Evolutionary conservation across 1,140 invertebrate species (phyloP).

Genomic region (Archivesica marissinica): DNA sequence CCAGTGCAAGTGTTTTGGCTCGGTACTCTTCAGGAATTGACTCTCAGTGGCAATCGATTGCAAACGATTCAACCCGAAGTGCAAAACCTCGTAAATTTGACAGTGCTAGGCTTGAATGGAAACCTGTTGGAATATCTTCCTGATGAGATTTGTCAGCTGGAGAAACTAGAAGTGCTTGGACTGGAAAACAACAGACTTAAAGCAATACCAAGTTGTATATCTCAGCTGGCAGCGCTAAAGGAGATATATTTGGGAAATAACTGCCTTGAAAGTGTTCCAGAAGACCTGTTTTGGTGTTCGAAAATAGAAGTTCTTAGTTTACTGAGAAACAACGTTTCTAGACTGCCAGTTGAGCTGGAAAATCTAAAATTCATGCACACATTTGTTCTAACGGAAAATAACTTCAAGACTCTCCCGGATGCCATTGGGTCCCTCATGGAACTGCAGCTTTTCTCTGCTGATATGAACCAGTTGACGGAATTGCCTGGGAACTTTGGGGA

Average conservation of each 20-base stretch:
- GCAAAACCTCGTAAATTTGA: constrained; percentile 71
- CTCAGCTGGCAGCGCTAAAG: constrained; percentile 75
- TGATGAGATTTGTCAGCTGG: constrained; percentile 74
- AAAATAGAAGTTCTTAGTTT: constrained; percentile 78
- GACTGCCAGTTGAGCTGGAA: constrained; percentile 76
- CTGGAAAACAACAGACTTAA: constrained; percentile 78
- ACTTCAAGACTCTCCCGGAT: constrained; percentile 70
- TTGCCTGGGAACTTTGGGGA: constrained; percentile 77
- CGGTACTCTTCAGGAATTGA: constrained; percentile 75
- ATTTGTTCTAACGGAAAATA: constrained; percentile 74
- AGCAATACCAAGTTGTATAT: constrained; percentile 75
- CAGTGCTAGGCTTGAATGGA: constrained; percentile 79
- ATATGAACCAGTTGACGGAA: constrained; percentile 73
- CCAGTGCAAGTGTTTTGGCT: constrained; percentile 81
- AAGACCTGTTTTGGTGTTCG: constrained; percentile 80
- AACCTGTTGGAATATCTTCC: constrained; percentile 76
- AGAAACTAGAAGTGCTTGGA: constrained; percentile 74
- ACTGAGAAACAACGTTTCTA: constrained; percentile 71
- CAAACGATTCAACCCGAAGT: constrained; percentile 77
- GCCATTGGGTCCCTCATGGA: constrained; percentile 70
- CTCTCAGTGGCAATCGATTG: constrained; percentile 78
- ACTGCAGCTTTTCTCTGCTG: constrained; percentile 70
- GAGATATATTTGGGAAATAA: constrained; percentile 81
- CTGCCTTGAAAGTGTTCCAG: constrained; percentile 74
- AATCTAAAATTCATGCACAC: constrained; percentile 75